Conservation (phyloP, 2,888 invertebrate species). For the Elgonia sp. region DNA sequence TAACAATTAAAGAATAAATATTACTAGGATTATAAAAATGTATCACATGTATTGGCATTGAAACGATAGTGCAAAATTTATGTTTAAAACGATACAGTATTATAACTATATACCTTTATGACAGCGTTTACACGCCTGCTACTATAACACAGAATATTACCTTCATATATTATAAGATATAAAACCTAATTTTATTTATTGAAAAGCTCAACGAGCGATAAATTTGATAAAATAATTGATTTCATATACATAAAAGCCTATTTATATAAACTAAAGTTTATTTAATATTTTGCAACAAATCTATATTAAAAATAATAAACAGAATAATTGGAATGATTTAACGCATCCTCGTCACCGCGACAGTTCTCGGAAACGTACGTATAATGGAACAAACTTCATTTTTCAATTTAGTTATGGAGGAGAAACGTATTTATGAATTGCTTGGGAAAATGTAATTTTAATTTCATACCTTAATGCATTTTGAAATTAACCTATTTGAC, state of each 20-base stretch:
- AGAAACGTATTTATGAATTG: slow-evolving; percentile 28
- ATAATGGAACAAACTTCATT: not conserved
- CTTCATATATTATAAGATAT: not conserved
- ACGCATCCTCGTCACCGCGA: not conserved
- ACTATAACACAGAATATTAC: not conserved
- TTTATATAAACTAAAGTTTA: no score
- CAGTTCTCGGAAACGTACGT: not conserved
- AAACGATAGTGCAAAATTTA: slow-evolving; percentile 7
- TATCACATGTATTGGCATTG: no score
- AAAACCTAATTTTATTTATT: slow-evolving; percentile 4
- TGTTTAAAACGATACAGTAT: not conserved
- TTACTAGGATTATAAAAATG: no score
- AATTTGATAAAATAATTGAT: not conserved
- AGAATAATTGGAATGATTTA: slow-evolving; percentile 1
- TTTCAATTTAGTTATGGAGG: slow-evolving; percentile 13
- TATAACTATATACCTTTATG: slow-evolving; percentile 20
- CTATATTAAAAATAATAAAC: not conserved
- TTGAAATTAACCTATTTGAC: slow-evolving; percentile 17
- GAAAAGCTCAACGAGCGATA: not conserved
- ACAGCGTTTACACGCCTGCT: slow-evolving; percentile 4
- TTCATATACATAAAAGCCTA: no score
- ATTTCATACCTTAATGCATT: not conserved
- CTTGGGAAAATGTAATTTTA: slow-evolving; percentile 20
- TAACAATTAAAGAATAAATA: no score
- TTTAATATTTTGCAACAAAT: no score